Evolutionary conservation across 2,113 vertebrate genomes (phyloP).

Genomic region (Oryzias melastigma): DNA sequence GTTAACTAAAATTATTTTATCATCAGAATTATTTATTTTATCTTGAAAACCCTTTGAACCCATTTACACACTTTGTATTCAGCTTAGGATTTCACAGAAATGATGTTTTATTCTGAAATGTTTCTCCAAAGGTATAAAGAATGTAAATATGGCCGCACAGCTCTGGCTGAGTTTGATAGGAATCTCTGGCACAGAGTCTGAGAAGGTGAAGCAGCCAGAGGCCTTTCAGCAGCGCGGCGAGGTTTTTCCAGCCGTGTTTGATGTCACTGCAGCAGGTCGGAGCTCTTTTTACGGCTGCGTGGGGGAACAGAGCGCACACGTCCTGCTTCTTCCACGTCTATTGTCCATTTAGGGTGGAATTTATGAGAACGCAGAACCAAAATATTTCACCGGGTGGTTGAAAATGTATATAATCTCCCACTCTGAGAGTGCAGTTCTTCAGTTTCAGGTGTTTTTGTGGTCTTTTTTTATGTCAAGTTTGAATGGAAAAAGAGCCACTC

Average conservation of each 20-base stretch:
- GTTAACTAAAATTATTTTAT: no score
- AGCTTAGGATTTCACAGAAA: no score
- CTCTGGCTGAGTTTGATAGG: constrained; percentile 34
- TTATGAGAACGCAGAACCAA: constrained; percentile 14
- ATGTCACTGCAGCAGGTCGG: constrained; percentile 37
- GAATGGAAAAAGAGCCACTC: constrained; percentile 5
- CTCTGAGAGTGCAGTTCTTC: constrained; percentile 4
- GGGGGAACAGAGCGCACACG: constrained; percentile 38
- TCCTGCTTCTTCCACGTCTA: constrained; percentile 11
- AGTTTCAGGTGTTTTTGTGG: not conserved
- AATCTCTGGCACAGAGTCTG: constrained; percentile 39
- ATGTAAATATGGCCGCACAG: not conserved
- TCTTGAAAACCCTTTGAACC: no score
- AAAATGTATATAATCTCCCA: constrained; percentile 29
- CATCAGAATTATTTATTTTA: no score
- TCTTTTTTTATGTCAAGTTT: not conserved
- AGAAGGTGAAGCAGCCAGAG: constrained; percentile 38
- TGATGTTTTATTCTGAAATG: no score
- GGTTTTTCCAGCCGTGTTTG: constrained; percentile 54
- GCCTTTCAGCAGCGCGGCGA: constrained; percentile 54
- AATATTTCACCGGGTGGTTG: constrained; percentile 26
- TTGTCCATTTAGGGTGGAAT: constrained; percentile 20
- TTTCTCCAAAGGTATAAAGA: not conserved
- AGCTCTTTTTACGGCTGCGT: constrained; percentile 20
- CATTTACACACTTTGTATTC: no score